Evolutionary conservation across 2,797 vertebrate species (phyloP).

Genomic region (Lepilemur septentrionalis): DNA sequence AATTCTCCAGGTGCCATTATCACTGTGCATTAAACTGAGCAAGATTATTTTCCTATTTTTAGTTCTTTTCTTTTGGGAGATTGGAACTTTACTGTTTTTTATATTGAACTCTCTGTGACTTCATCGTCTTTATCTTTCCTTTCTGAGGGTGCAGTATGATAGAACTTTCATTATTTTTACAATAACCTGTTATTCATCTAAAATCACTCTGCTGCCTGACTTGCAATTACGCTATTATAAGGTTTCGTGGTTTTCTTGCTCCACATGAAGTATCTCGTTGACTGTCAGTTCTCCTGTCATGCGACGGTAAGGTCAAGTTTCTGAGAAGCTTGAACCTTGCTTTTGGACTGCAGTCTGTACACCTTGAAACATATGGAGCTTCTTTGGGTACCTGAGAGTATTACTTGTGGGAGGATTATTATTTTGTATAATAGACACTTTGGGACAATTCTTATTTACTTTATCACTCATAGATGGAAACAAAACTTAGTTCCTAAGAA

Average conservation of each 20-base stretch:
- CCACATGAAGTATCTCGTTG: slow-evolving; percentile 58
- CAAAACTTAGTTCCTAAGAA: slow-evolving; percentile 38
- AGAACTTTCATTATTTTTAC: slow-evolving; percentile 26
- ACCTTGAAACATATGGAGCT: slow-evolving; percentile 43
- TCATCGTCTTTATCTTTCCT: slow-evolving; percentile 44
- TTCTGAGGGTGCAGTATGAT: slow-evolving; percentile 17
- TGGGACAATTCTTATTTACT: background rate
- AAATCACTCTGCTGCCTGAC: slow-evolving; percentile 37
- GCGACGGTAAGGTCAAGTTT: slow-evolving; percentile 12
- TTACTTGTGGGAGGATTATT: slow-evolving; percentile 41
- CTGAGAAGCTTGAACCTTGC: slow-evolving; percentile 45
- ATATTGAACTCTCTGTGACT: slow-evolving; percentile 62
- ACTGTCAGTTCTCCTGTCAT: background rate
- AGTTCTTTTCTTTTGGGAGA: slow-evolving; percentile 49
- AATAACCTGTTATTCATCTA: slow-evolving; percentile 44
- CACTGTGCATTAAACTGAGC: background rate
- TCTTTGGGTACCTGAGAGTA: background rate
- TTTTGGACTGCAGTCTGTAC: slow-evolving; percentile 31
- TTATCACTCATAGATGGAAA: background rate
- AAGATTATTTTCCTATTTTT: slow-evolving; percentile 42
- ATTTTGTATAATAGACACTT: background rate
- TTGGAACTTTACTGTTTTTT: slow-evolving; percentile 42
- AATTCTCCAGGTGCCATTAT: slow-evolving; percentile 27
- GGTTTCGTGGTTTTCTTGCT: slow-evolving; percentile 45
- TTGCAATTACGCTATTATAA: background rate